phyloP scores from a whole-genome alignment of 2,888 invertebrate species.

The Mylabris sibirica region DNA sequence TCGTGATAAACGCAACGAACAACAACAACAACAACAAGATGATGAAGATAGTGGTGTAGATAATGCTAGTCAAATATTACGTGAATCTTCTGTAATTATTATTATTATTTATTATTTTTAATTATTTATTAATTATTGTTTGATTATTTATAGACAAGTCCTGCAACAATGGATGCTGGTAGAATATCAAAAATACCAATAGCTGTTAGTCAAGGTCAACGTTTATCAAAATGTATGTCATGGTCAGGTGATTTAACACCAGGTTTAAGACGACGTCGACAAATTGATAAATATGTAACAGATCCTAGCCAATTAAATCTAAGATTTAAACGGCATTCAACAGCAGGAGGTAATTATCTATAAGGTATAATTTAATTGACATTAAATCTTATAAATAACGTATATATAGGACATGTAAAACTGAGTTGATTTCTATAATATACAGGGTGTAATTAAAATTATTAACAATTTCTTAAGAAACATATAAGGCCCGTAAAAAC shows the following conservation, averaged over 20 bases:
- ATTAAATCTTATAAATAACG: too few species aligned
- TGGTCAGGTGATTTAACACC: constrained; percentile 72
- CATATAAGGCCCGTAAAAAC: too few species aligned
- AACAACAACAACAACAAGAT: constrained; percentile 43
- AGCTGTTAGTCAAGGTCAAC: constrained; percentile 63
- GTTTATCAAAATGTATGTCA: constrained; percentile 75
- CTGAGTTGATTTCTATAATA: too few species aligned
- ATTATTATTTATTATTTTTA: constrained; percentile 15
- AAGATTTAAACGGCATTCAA: constrained; percentile 74
- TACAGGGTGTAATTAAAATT: too few species aligned
- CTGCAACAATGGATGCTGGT: constrained; percentile 57
- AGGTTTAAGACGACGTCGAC: constrained; percentile 78
- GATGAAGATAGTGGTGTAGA: constrained; percentile 61
- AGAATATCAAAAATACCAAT: constrained; percentile 73
- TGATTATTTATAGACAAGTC: constrained; percentile 52
- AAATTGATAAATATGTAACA: constrained; percentile 83
- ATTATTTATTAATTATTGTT: constrained; percentile 15
- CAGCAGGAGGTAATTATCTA: constrained; percentile 53
- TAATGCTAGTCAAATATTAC: constrained; percentile 59
- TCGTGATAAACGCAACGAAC: constrained; percentile 57
- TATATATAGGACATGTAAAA: too few species aligned
- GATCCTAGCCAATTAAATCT: constrained; percentile 85
- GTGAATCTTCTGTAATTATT: constrained; percentile 57
- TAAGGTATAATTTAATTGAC: too few species aligned
- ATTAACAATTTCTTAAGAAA: too few species aligned